Evolutionary conservation across 2,888 invertebrate genomes (phyloP), one percentile per base, ranked within the genome.

Genomic region (Baronia brevicornis): DNA sequence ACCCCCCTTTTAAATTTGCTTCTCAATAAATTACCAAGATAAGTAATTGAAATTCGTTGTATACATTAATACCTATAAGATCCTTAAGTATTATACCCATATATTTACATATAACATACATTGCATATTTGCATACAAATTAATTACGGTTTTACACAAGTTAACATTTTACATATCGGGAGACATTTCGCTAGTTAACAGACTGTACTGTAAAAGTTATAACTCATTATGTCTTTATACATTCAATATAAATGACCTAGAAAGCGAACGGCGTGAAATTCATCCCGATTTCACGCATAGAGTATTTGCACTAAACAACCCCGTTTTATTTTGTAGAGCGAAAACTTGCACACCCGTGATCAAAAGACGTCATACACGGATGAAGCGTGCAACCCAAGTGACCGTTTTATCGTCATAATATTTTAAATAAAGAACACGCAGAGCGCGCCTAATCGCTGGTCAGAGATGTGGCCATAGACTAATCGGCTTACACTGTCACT

Each of bases 361-460:
- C 56, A 55, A 55, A 50, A 38, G 47, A 46, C 43, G 41, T 46
- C 40, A 21, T 38, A 23, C 25, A 28, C 33, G 39, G 31, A 17
- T 39, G 43, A 31, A 23, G 38, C 25, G 27, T 39, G 35, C 41
- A 42, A 45, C 46, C 46, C 48, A 43, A 52, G 38, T 57, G 54
- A 47, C 45, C 51, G 38, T 34, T 41, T 30, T 41, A 33, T 45
- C 49, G 43, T 52, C 42, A 59, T 55, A 54, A 63, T n/a, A n/a
- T 57, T 71, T 70, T 73, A 68, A 71, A 72, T 63, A 60, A 56
- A 56, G 71, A 70, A 67, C 64, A 53, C 59, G 56, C 40, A 43
- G 51, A 51, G 55, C 71, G 65, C 44, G 51, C 51, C 54, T 64
- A 60, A 55, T 65, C 61, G 70, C 68, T 69, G 72, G 70, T 65